Evolutionary conservation across 2,113 vertebrate species (phyloP).

Genomic region (Crotophaga sulcirostris): DNA sequence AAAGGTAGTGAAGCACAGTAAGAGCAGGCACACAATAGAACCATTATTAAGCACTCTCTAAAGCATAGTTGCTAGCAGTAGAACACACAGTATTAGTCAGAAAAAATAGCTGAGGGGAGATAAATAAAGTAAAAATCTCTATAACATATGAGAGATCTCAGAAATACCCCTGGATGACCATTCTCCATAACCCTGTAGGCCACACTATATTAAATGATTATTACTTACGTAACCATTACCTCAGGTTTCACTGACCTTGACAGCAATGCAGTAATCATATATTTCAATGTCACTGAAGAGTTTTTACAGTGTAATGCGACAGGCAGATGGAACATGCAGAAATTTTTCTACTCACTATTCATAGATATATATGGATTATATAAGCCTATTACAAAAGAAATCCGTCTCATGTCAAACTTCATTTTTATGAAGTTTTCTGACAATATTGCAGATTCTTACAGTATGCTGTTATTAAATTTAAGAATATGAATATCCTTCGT

Average conservation of each 20-base stretch:
- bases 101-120: neutral
- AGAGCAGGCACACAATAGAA: neutral
- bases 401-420: neutral
- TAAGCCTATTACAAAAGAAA: constrained; percentile 19
- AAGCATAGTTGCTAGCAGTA: neutral
- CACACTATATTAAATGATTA: constrained; percentile 6
- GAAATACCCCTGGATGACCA: neutral
- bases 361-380: neutral
- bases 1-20: neutral
- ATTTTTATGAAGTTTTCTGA: constrained; percentile 1
- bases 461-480: neutral
- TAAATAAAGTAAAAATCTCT: constrained; percentile 8
- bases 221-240: constrained; percentile 20
- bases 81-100: neutral
- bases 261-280: neutral
- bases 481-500: neutral
- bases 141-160: neutral
- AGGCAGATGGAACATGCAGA: neutral
- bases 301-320: neutral
- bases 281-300: neutral
- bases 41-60: neutral
- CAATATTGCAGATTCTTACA: neutral
- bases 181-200: neutral
- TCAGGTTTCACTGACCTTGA: constrained; percentile 40
- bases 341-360: neutral